Base-by-base conservation (phyloP, 2,888 invertebrate genomes). In the Mystacides longicornis region DNA sequence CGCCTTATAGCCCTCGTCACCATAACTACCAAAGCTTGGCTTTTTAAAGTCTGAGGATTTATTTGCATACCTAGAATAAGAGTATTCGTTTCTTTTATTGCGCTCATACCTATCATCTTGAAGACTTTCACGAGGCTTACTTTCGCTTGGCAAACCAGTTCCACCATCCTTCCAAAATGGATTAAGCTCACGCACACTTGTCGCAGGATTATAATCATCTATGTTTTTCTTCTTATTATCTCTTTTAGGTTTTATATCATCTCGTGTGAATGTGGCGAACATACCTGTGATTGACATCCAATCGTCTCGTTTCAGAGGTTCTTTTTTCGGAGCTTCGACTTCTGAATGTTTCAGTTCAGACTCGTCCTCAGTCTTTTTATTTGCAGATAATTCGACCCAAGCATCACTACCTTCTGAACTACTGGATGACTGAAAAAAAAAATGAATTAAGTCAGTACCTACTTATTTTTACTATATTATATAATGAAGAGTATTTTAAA, bases 111-210 rank as follows among this genome's bases (percentile, higher is more conserved):
- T 49, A 20, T 51, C 27, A 5, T 51, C 27, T 54, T 47, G 51
- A 37, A 23, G 20, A 11, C 22, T n/a, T 18, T 23, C 31, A 2
- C 9, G 11, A n/a, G 16, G 19, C 45, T 18, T n/a, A 16, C 31
- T 21, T 43, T 49, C 46, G 51, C 63, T 69, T 0, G 95, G 95
- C 56, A 95, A 67, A 1, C 95, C 95, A 52, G 81, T 81, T 1
- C 95, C 95, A 46, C 92, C 93, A 70, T 86, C 78, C 75, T 87
- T 93, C 93, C 94, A 95, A 67, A 91, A 89, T 0, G 93, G 94
- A 77, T 96, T 96, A 52, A 95, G 73, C 72, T 96, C 95, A 65
- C 85, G 76, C 1, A 71, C 71, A 68, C 86, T 86, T 60, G 83
- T 84, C 0, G 85, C 81, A 16, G 89, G 88, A 68, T 84, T 80